Conservation (phyloP, 2,888 invertebrate species). For the Cerastis leucographa region DNA sequence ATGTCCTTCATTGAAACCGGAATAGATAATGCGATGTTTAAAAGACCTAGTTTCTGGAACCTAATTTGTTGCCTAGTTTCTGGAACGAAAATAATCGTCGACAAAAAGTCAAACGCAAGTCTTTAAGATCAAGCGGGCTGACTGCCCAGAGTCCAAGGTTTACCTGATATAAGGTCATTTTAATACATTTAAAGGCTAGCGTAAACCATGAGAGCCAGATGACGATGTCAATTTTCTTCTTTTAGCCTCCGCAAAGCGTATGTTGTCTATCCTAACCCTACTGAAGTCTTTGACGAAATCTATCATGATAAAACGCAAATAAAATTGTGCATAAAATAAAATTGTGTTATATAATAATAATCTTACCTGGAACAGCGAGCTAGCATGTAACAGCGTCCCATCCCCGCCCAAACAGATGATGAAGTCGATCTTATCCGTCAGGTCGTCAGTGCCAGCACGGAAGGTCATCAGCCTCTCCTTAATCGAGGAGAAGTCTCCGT, state of each 20-base stretch:
- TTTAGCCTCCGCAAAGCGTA: background rate
- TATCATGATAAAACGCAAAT: background rate
- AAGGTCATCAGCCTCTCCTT: slow-evolving; percentile 96
- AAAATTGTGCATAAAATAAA: background rate
- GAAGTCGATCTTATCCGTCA: slow-evolving; percentile 99
- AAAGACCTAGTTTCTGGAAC: background rate
- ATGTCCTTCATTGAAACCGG: background rate
- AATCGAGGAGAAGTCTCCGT: slow-evolving; percentile 94
- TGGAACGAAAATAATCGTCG: background rate
- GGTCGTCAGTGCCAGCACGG: slow-evolving; percentile 97
- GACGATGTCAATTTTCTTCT: background rate
- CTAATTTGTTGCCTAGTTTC: background rate
- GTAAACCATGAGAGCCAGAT: background rate
- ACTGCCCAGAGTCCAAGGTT: background rate
- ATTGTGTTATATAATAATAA: background rate
- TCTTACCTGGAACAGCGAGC: slow-evolving; percentile 93
- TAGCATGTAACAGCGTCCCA: slow-evolving; percentile 98
- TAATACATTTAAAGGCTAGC: background rate
- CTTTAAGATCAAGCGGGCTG: background rate
- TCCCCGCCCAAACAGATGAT: slow-evolving; percentile 99
- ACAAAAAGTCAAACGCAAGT: background rate
- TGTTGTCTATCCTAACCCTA: background rate
- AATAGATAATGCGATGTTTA: background rate
- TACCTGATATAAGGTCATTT: background rate
- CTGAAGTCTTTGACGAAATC: background rate